Evolutionary conservation across 1,140 invertebrate species (phyloP).

Genomic region (Drosophila nigrodunni): DNA sequence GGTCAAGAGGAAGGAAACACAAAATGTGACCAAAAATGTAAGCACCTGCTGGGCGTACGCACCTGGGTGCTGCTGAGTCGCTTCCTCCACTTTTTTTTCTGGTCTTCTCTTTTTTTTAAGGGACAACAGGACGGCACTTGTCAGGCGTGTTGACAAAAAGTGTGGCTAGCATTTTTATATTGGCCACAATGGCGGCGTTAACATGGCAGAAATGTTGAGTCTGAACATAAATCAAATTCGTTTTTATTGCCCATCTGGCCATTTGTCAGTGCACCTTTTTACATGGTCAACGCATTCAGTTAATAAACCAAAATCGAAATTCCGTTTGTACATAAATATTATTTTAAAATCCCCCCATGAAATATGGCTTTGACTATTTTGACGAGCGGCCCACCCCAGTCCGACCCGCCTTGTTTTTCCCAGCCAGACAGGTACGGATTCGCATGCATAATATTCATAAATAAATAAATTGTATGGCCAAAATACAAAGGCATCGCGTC

Average conservation of each 20-base stretch:
- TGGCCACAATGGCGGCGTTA: slow-evolving; percentile 61
- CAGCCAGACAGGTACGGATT: background rate
- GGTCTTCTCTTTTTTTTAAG: background rate
- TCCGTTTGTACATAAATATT: slow-evolving; percentile 69
- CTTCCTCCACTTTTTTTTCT: background rate
- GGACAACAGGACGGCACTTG: slow-evolving; percentile 5
- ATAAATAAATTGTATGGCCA: slow-evolving; percentile 67
- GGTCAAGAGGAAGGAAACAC: background rate
- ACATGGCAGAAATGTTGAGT: slow-evolving; percentile 57
- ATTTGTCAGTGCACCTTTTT: slow-evolving; percentile 69
- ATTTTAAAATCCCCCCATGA: slow-evolving; percentile 74
- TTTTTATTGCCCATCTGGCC: slow-evolving; percentile 65
- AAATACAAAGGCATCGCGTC: background rate
- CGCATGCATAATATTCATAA: slow-evolving; percentile 54
- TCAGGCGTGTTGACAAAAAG: slow-evolving; percentile 54
- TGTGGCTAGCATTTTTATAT: slow-evolving; percentile 51
- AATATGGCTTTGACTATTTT: slow-evolving; percentile 64
- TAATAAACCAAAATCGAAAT: slow-evolving; percentile 66
- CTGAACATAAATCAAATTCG: slow-evolving; percentile 73
- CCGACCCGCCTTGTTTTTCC: no score
- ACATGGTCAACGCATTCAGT: slow-evolving; percentile 63
- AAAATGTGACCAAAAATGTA: slow-evolving; percentile 33
- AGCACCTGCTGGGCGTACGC: slow-evolving; percentile 36
- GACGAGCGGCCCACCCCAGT: slow-evolving; percentile 47
- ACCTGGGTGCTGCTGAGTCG: background rate